Conservation (phyloP, 2,888 invertebrate species). For the Drosophila tanythrix region DNA sequence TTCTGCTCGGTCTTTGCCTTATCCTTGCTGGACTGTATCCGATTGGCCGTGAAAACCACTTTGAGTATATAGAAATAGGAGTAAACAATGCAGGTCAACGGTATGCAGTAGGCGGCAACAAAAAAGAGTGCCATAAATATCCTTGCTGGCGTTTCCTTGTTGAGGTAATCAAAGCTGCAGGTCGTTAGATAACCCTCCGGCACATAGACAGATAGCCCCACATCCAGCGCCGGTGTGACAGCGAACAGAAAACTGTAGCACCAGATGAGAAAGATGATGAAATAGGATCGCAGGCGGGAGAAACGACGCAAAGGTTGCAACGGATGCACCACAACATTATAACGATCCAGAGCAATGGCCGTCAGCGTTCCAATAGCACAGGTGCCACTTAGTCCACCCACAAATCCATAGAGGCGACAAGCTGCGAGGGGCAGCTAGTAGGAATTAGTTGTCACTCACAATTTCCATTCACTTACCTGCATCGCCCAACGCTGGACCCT, state of each 20-base stretch:
- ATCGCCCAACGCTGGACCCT: slow-evolving; percentile 90
- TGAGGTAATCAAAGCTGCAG: slow-evolving; percentile 94
- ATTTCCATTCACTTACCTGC: slow-evolving; percentile 86
- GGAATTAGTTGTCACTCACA: background rate
- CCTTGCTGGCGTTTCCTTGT: slow-evolving; percentile 87
- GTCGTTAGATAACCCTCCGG: slow-evolving; percentile 94
- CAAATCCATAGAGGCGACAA: slow-evolving; percentile 91
- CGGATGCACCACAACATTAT: slow-evolving; percentile 92
- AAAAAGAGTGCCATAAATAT: slow-evolving; percentile 91
- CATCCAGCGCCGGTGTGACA: slow-evolving; percentile 88
- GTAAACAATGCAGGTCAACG: slow-evolving; percentile 89
- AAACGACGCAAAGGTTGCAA: slow-evolving; percentile 88
- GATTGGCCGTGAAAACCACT: slow-evolving; percentile 87
- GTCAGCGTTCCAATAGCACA: slow-evolving; percentile 92
- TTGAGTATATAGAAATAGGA: slow-evolving; percentile 90
- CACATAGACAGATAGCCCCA: slow-evolving; percentile 91
- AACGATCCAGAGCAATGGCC: slow-evolving; percentile 92
- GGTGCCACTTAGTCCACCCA: slow-evolving; percentile 92
- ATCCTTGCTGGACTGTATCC: slow-evolving; percentile 87
- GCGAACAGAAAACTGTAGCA: slow-evolving; percentile 90
- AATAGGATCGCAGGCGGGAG: slow-evolving; percentile 87
- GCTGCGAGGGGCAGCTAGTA: slow-evolving; percentile 85
- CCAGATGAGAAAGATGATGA: slow-evolving; percentile 89
- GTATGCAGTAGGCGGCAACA: slow-evolving; percentile 90
- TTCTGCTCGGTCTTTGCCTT: slow-evolving; percentile 90